These are phyloP conservation scores for Poeciliopsis turneri DNA, from an alignment of 2,797 vertebrate genomes.

Conservation along the genomic window DNA sequence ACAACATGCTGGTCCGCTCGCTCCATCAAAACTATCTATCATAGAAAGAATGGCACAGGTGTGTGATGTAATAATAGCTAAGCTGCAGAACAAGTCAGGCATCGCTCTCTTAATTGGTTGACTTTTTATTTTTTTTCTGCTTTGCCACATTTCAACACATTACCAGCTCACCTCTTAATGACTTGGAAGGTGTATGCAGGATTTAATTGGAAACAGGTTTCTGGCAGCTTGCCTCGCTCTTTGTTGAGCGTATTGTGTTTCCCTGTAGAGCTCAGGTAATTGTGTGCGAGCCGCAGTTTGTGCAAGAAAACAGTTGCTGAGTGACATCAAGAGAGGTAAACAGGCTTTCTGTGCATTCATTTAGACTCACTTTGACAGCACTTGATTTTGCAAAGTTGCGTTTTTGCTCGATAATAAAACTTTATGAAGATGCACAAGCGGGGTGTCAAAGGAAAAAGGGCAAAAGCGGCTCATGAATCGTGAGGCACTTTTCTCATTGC, in stretches of 20 bases:
- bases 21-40: slow-evolving; percentile 52
- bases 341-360: slow-evolving; percentile 39
- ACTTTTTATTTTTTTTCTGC: slow-evolving; percentile 12
- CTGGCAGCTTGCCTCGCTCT: slow-evolving; percentile 44
- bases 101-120: slow-evolving; percentile 47
- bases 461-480: slow-evolving; percentile 33
- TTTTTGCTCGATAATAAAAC: slow-evolving; percentile 50
- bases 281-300: slow-evolving; percentile 27
- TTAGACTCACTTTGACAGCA: slow-evolving; percentile 48
- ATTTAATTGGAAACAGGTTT: slow-evolving; percentile 60
- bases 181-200: slow-evolving; percentile 44
- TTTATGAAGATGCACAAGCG: slow-evolving; percentile 43
- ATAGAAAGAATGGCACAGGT: slow-evolving; percentile 53
- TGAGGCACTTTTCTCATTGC: slow-evolving; percentile 42
- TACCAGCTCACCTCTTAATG: slow-evolving; percentile 48
- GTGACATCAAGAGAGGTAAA: slow-evolving; percentile 50
- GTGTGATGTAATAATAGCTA: slow-evolving; percentile 50
- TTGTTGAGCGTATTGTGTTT: slow-evolving; percentile 30
- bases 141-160: slow-evolving; percentile 33
- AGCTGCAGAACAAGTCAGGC: slow-evolving; percentile 45
- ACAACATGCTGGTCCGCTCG: slow-evolving; percentile 27
- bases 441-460: slow-evolving; percentile 29
- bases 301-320: slow-evolving; percentile 47
- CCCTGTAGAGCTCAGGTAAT: slow-evolving; percentile 29
- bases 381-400: slow-evolving; percentile 43